These are phyloP conservation scores for Callipepla californica DNA, from an alignment of 2,113 vertebrate species.

Conservation along the genomic window DNA sequence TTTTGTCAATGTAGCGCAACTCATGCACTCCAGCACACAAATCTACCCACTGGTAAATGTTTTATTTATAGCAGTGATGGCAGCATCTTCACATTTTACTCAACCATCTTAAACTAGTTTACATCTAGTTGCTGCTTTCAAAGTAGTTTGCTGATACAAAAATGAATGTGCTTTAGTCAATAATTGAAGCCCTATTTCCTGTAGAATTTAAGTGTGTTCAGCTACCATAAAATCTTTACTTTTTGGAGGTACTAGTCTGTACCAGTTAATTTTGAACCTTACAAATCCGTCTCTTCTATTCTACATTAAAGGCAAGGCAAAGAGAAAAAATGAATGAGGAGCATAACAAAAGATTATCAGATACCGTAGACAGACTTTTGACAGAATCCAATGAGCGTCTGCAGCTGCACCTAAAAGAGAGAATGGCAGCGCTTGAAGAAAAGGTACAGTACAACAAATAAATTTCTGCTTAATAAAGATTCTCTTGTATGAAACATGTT, in stretches of 20 bases:
- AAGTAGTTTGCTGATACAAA: not conserved
- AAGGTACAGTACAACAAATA: constrained; percentile 83
- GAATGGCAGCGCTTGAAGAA: constrained; percentile 96
- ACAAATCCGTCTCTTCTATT: not conserved
- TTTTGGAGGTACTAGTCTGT: not conserved
- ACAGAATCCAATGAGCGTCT: constrained; percentile 97
- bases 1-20: not conserved
- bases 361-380: constrained; percentile 95
- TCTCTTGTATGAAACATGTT: not conserved
- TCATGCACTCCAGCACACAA: not conserved
- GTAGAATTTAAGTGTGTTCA: not conserved
- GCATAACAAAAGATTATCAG: constrained; percentile 96
- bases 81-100: not conserved
- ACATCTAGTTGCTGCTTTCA: not conserved
- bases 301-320: constrained; percentile 90
- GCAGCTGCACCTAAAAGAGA: constrained; percentile 96
- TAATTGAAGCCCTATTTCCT: not conserved
- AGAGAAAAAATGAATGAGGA: constrained; percentile 99
- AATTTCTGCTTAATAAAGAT: not conserved
- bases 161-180: not conserved
- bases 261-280: not conserved
- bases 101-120: not conserved
- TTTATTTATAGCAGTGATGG: not conserved
- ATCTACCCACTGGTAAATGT: not conserved
- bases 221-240: not conserved